Conservation (phyloP, 1,140 invertebrate genomes). For the Zaprionus tsacasi region DNA sequence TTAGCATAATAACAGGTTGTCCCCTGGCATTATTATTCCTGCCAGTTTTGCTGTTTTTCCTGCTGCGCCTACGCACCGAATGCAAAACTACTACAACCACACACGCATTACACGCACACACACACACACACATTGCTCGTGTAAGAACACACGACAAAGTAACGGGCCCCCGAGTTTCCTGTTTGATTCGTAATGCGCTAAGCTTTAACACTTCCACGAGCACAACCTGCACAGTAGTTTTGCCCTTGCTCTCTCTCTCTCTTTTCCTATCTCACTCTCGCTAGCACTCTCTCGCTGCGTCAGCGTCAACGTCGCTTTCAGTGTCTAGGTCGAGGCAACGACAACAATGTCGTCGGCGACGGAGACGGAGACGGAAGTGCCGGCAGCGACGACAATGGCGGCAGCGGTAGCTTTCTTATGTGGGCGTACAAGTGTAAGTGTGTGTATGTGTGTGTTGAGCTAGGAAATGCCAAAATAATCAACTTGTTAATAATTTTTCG, state of each 20-base stretch:
- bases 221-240: slow-evolving; percentile 32
- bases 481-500: not conserved
- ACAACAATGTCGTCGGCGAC: not conserved
- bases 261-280: slow-evolving; percentile 18
- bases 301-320: slow-evolving; percentile 46
- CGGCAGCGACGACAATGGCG: not conserved
- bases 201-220: slow-evolving; percentile 61
- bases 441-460: not conserved
- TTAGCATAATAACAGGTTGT: slow-evolving; percentile 24
- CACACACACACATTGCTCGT: not conserved
- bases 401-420: slow-evolving; percentile 25
- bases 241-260: not conserved
- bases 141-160: not conserved
- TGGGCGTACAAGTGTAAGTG: not conserved
- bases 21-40: not conserved
- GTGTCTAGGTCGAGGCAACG: slow-evolving; percentile 77
- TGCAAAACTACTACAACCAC: slow-evolving; percentile 10
- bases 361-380: not conserved
- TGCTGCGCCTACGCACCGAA: slow-evolving; percentile 28
- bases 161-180: slow-evolving; percentile 14
- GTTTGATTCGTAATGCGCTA: slow-evolving; percentile 26
- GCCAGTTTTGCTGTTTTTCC: not conserved
- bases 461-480: not conserved
- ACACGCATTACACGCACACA: not conserved
- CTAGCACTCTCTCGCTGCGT: slow-evolving; percentile 20